Evolutionary conservation across 2,113 vertebrate genomes (phyloP).

Genomic region (Meleagris gallopavo): DNA sequence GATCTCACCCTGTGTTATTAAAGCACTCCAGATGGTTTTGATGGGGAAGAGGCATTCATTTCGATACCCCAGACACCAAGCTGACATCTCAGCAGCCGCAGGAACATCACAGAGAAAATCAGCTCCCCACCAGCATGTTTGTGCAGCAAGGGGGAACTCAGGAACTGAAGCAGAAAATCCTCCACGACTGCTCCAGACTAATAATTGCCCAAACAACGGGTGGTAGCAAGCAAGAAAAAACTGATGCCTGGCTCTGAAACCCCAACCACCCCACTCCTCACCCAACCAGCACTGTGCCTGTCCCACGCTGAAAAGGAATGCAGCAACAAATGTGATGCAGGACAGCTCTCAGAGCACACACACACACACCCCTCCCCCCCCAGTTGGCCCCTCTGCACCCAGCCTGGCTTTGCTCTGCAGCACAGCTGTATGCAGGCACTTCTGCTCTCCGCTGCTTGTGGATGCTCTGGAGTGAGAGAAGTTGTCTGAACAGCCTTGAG

Average conservation of each 20-base stretch:
- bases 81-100: conserved; percentile 25
- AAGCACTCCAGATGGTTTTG: conserved; percentile 63
- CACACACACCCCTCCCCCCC: too few species aligned
- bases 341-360: not conserved
- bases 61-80: conserved; percentile 10
- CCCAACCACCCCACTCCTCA: not conserved
- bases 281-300: not conserved
- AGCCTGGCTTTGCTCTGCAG: not conserved
- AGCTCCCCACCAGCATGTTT: conserved; percentile 55
- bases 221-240: not conserved
- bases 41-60: conserved; percentile 25
- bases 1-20: conserved; percentile 17
- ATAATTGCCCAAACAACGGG: conserved; percentile 42
- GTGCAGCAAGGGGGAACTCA: conserved; percentile 49
- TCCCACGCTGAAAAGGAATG: not conserved
- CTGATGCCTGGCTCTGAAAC: not conserved
- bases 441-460: not conserved
- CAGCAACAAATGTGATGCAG: conserved; percentile 8
- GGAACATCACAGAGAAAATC: conserved; percentile 62
- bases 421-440: not conserved
- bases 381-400: not conserved
- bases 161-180: conserved; percentile 64
- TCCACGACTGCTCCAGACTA: conserved; percentile 52
- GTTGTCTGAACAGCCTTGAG: not conserved
- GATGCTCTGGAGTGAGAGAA: not conserved